phyloP scores from a whole-genome alignment of 2,797 vertebrate genomes.

The Sylvilagus floridanus region DNA sequence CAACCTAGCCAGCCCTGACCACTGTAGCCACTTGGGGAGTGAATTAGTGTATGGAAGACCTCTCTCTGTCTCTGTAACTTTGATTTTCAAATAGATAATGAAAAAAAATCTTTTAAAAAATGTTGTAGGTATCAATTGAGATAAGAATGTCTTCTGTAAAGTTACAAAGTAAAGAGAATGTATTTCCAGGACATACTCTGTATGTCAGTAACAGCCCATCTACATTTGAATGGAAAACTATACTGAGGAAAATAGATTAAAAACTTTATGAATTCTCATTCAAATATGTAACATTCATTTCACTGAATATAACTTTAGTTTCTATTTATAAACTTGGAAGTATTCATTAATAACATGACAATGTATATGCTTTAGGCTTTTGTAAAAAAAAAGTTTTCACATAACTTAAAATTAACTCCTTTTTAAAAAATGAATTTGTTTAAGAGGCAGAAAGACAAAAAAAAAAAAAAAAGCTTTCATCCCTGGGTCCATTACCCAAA shows the following conservation, averaged over 20 bases:
- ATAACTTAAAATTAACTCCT: too few relatives aligned
- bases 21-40: too few relatives aligned
- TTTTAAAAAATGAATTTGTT: not conserved
- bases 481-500: too few relatives aligned
- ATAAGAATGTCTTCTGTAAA: not conserved
- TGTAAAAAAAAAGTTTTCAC: too few relatives aligned
- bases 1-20: too few relatives aligned
- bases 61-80: too few relatives aligned
- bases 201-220: not conserved
- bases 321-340: not conserved
- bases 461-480: too few relatives aligned
- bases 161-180: not conserved
- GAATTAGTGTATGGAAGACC: too few relatives aligned
- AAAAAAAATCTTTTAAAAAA: too few relatives aligned
- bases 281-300: conserved; percentile 38
- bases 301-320: conserved; percentile 10
- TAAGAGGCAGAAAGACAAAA: too few relatives aligned
- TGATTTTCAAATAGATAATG: too few relatives aligned
- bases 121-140: not conserved
- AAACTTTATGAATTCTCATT: conserved; percentile 33
- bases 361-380: conserved; percentile 1
- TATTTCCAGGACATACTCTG: not conserved
- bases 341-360: not conserved
- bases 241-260: not conserved
- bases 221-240: not conserved